Base-by-base conservation (phyloP, 2,113 vertebrate genomes). In the Mobula hypostoma region DNA sequence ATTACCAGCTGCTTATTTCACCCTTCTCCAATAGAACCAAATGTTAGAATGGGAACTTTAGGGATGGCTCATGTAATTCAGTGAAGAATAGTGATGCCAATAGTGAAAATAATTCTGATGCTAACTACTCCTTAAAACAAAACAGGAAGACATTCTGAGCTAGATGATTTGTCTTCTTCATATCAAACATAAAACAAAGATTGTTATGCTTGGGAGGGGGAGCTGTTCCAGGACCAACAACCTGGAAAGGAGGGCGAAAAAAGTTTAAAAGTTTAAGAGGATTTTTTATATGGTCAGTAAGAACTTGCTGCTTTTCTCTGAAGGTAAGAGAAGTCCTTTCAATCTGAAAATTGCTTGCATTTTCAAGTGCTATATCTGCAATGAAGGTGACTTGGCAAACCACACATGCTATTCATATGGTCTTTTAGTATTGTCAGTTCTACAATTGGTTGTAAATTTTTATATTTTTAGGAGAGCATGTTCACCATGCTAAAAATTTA, bases 361-460 rank as follows among this genome's bases (percentile, higher is more conserved):
- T 66, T 68, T 66, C 63, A 66, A 6, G 4, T n/a, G n/a, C 27
- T 7, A 32, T 90, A 63, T 90, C 85, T 90, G 85, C 85, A 90
- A 90, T 90, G 85, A 90, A 90, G 61, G n/a, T 90, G 85, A 66
- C 61, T n/a, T 2, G 15, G 85, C 85, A 90, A 90, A 15, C 85
- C 40, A 32, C 85, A 15, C 15, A 90, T 48, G 48, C 83, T 87
- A 21, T 63, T 87, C 24, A 3, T 87, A 32, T 88, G 27, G 58
- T 68, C 29, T 19, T 66, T 90, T 66, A 58, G 85, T 32, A 90
- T n/a, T 90, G 85, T 32, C 61, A 36, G 85, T 90, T 90, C 85
- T 90, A 90, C 85, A 90, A 90, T 32, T 66, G 85, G 85, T 32
- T 32, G 85, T 90, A 90, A 90, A 90, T 90, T 90, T 90, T 90